Percentiles rank a stretch among this genome's conserved stretches.
phyloP scores from a whole-genome alignment of 2,797 vertebrate genomes.

The Lepidocolaptes lacrymiger region DNA sequence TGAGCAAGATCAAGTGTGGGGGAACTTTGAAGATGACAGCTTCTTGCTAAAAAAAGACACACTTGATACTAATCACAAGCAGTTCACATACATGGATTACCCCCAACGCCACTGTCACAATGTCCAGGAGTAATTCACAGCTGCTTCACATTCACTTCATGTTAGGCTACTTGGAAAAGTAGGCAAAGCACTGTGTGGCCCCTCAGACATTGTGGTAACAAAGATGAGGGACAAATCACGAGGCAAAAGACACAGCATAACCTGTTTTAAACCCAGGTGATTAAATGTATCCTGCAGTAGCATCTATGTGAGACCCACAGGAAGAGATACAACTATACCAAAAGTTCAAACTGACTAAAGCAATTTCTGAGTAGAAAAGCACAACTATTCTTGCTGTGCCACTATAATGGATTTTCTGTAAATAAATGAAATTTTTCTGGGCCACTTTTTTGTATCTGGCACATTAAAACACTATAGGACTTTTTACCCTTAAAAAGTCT shows the following conservation, averaged over 20 bases:
- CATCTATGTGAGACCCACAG: background rate
- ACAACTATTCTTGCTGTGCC: background rate
- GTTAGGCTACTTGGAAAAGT: background rate
- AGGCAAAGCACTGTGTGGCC: background rate
- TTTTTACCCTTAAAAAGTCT: background rate
- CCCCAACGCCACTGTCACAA: background rate
- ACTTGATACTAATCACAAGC: conserved; percentile 56
- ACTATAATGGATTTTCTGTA: background rate
- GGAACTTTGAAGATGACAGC: conserved; percentile 40
- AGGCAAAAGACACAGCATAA: background rate
- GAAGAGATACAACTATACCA: background rate
- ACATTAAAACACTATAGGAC: background rate
- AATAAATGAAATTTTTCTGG: background rate
- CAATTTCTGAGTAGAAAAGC: background rate
- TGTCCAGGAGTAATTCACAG: conserved; percentile 19
- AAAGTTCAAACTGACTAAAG: background rate
- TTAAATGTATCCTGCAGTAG: background rate
- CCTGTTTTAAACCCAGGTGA: background rate
- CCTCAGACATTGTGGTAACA: background rate
- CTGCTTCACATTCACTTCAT: background rate
- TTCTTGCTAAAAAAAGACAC: conserved; percentile 44
- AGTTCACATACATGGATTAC: conserved; percentile 11
- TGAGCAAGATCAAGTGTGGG: conserved; percentile 40
- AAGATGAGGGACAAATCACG: background rate
- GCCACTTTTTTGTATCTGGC: background rate